Evolutionary conservation across 2,113 vertebrate genomes (phyloP).

Genomic region (Pachyramphus minor): DNA sequence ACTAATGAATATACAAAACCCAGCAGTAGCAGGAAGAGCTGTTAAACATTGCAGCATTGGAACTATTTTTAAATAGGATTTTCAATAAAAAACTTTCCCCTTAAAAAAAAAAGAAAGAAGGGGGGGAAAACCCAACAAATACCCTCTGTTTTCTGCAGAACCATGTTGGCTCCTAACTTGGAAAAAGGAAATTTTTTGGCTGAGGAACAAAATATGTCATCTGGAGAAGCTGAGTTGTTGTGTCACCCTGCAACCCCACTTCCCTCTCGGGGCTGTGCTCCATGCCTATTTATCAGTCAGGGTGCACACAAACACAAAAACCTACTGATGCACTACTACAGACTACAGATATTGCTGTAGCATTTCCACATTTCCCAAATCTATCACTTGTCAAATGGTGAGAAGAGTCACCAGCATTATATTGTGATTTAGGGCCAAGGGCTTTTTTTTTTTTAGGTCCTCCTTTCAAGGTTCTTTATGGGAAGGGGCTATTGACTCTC

Average conservation of each 20-base stretch:
- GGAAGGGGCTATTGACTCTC: not conserved
- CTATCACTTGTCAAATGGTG: not conserved
- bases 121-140: not conserved
- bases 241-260: not conserved
- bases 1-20: constrained; percentile 39
- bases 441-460: not conserved
- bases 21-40: not conserved
- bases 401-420: not conserved
- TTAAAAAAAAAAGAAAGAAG: not conserved
- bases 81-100: not conserved
- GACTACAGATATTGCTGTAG: not conserved
- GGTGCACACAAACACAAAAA: not conserved
- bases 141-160: not conserved
- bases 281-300: not conserved
- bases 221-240: not conserved
- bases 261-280: accelerated
- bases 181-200: not conserved
- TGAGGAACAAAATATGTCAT: not conserved
- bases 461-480: not conserved
- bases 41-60: not conserved
- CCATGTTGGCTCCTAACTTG: not conserved
- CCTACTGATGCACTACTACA: not conserved
- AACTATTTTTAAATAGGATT: not conserved
- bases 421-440: not conserved
- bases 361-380: not conserved